Base-by-base conservation (phyloP, 2,888 invertebrate species). In the Pogonocherus hispidulus region DNA sequence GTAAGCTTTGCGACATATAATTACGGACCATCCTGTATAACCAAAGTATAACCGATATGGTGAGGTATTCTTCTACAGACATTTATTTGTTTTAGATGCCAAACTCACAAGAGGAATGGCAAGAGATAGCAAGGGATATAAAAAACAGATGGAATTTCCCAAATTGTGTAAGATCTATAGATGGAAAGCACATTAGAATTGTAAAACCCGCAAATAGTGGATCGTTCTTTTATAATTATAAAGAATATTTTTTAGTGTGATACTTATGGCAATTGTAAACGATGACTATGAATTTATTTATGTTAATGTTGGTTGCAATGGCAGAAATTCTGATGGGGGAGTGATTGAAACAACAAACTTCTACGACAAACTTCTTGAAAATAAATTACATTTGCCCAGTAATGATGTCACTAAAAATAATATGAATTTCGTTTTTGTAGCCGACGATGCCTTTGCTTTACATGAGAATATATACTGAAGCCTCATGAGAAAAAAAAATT, bases 151-250 rank as follows among this genome's bases (percentile, higher is more conserved):
- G 54, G 54, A 54, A 54, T 54, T 54, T 54, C 27, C 32, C 54
- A n/a, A 54, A 54, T 35, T 54, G 54, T 54, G 35, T 32, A 27
- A 32, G 54, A 27, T 23, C 27, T 18, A 54, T 54, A 14, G 54
- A 54, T 32, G 54, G 54, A 32, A 35, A 54, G 18, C 23, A 54
- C 18, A 46, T 46, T 18, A 46, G 5, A 46, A 46, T 46, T 46
- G 46, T 46, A 46, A 46, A 46, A 51, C 73, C 76, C 18, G 41
- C 47, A n/a, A 68, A 60, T 32, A 74, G 73, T 69, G 74, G 72
- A 6, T 72, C 19, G 19, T 47, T 20, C 11, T 47, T 20, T 20
- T 47, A 20, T 19, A 20, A 47, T 19, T 47, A 47, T 47, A 47
- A 47, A 19, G 47, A 47, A 19, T 47, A 47, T 67, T 41, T n/a